A percentile compares a stretch with the other conserved stretches of the same genome.
Evolutionary conservation across 2,113 vertebrate species (phyloP).

Genomic region (Istiophorus platypterus): DNA sequence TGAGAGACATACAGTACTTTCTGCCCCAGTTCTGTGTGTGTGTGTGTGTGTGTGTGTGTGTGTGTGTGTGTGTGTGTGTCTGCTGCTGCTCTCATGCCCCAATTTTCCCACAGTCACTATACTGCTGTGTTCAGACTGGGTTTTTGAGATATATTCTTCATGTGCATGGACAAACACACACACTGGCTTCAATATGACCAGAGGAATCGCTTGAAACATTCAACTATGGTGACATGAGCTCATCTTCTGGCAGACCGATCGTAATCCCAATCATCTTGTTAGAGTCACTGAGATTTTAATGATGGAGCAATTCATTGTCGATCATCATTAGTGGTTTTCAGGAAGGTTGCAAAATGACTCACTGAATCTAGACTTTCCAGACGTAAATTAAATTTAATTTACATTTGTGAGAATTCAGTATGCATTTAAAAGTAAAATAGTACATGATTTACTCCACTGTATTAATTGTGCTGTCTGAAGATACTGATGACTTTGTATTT

Average conservation of each 20-base stretch:
- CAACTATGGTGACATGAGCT: slow-evolving; percentile 17
- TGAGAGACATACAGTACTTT: slow-evolving; percentile 42
- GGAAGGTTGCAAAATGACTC: slow-evolving; percentile 2
- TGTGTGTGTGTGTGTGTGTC: slow-evolving; percentile 17
- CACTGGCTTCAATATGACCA: background rate
- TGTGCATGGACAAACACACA: background rate
- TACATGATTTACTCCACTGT: no score
- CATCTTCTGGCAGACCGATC: slow-evolving; percentile 9
- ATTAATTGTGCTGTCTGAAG: no score
- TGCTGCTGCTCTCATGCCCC: slow-evolving; percentile 40
- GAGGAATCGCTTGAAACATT: background rate
- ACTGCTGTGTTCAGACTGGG: slow-evolving; percentile 16
- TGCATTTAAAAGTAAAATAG: background rate
- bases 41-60: background rate
- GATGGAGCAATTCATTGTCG: slow-evolving; percentile 1
- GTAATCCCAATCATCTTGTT: background rate
- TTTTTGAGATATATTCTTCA: slow-evolving; percentile 18
- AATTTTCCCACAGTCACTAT: slow-evolving; percentile 46
- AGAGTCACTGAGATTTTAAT: background rate
- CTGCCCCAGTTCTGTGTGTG: slow-evolving; percentile 50
- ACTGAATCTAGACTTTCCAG: background rate
- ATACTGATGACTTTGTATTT: no score
- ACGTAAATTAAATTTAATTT: background rate
- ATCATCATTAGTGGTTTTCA: slow-evolving; percentile 17
- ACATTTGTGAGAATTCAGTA: background rate